These are phyloP conservation scores for Protodeltote pygarga DNA, from an alignment of 2,888 invertebrate species.

Conservation along the genomic window DNA sequence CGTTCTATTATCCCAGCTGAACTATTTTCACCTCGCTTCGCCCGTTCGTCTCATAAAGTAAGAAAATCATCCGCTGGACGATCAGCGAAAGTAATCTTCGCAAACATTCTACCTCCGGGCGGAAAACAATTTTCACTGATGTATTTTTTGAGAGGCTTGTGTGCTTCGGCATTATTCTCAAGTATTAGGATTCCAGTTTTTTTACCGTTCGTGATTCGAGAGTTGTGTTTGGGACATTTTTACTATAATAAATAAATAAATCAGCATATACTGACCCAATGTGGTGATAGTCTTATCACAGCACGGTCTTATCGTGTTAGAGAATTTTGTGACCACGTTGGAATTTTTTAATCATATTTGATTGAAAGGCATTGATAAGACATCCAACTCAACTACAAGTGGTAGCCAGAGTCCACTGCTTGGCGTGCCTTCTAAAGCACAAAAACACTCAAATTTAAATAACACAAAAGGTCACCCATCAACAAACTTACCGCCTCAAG, in stretches of 20 bases:
- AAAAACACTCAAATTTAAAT: too few species aligned
- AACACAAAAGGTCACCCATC: too few species aligned
- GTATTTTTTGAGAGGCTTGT: constrained; percentile 65
- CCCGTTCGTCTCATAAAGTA: constrained; percentile 64
- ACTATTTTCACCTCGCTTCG: constrained; percentile 62
- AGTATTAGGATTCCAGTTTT: constrained; percentile 47
- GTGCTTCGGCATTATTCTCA: constrained; percentile 45
- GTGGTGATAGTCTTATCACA: too few species aligned
- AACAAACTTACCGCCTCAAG: too few species aligned
- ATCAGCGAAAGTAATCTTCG: constrained; percentile 73
- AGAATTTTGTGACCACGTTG: too few species aligned
- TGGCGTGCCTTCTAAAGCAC: too few species aligned
- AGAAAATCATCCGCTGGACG: constrained; percentile 69
- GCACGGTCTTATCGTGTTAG: too few species aligned
- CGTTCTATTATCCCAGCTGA: constrained; percentile 49
- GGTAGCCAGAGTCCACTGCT: too few species aligned
- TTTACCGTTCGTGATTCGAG: constrained; percentile 42
- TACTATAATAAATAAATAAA: constrained; percentile 35
- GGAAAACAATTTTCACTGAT: constrained; percentile 73
- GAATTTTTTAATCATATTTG: too few species aligned
- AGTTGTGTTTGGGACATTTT: constrained; percentile 26
- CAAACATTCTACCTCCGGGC: constrained; percentile 69
- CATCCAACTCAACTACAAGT: too few species aligned
- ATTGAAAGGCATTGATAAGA: too few species aligned
- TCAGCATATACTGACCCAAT: too few species aligned